These are phyloP conservation scores for Craseonycteris thonglongyai DNA, from an alignment of 2,113 vertebrate species.

Conservation along the genomic window DNA sequence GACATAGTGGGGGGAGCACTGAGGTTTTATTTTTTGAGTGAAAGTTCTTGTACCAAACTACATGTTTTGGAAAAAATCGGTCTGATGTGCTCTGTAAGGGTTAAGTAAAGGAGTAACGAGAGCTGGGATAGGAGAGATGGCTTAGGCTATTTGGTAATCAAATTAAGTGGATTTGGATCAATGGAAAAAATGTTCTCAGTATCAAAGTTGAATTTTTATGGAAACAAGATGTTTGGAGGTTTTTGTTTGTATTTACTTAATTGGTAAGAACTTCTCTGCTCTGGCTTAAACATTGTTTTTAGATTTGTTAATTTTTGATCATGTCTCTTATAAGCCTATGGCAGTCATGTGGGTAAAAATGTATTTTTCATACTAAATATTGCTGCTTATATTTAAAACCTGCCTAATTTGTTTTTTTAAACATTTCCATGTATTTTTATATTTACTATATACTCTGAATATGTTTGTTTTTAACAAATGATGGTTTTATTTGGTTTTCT, in stretches of 20 bases:
- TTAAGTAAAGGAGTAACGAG: neutral
- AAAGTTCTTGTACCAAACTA: neutral
- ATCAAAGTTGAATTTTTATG: neutral
- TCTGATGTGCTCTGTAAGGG: neutral
- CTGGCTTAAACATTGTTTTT: slow-evolving; percentile 21
- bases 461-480: slow-evolving; percentile 28
- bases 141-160: neutral
- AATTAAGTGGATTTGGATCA: neutral
- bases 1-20: neutral
- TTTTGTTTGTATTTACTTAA: neutral
- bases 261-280: slow-evolving; percentile 12
- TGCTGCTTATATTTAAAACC: slow-evolving; percentile 30
- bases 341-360: neutral
- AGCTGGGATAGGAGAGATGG: neutral
- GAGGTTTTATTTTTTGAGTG: neutral
- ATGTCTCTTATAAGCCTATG: neutral
- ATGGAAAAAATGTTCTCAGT: neutral
- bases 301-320: neutral
- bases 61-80: neutral
- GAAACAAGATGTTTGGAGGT: neutral
- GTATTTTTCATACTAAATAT: neutral
- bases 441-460: neutral
- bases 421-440: slow-evolving; percentile 13
- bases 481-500: slow-evolving; percentile 26
- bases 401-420: slow-evolving; percentile 20